Percentiles rank a stretch among this genome's conserved stretches.
phyloP scores from a whole-genome alignment of 1,140 invertebrate species.

The Aphelinus certus region DNA sequence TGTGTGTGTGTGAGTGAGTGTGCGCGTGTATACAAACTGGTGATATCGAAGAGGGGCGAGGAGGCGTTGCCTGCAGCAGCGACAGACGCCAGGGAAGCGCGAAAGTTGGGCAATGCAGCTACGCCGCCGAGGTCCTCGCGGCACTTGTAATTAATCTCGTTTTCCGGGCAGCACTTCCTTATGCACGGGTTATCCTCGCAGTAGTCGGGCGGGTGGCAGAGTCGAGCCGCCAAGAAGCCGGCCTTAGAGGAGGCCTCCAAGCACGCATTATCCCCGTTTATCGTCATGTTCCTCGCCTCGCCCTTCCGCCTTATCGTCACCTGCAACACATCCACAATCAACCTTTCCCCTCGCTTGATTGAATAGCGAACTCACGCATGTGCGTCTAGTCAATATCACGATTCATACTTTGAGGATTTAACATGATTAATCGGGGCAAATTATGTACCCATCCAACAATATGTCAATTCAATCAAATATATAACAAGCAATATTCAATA shows the following conservation, averaged over 20 bases:
- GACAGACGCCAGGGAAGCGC: neutral
- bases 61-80: slow-evolving; percentile 21
- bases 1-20: neutral
- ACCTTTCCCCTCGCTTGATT: too few species aligned
- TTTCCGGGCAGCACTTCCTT: slow-evolving; percentile 49
- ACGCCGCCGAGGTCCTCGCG: neutral
- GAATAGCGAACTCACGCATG: too few species aligned
- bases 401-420: too few species aligned
- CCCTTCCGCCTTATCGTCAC: slow-evolving; percentile 15
- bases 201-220: slow-evolving; percentile 37
- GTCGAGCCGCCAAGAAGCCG: slow-evolving; percentile 23
- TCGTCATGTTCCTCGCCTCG: slow-evolving; percentile 21
- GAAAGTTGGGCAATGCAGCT: neutral
- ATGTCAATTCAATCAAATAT: too few species aligned
- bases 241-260: slow-evolving; percentile 26
- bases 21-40: slow-evolving; percentile 30
- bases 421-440: too few species aligned
- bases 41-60: slow-evolving; percentile 8
- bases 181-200: slow-evolving; percentile 43
- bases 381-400: too few species aligned
- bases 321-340: slow-evolving; percentile 33
- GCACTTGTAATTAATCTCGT: slow-evolving; percentile 12
- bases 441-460: too few species aligned
- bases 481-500: too few species aligned
- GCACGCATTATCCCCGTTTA: slow-evolving; percentile 37